Evolutionary conservation across 2,113 vertebrate genomes (phyloP).

Genomic region (Brevimyrus niger): DNA sequence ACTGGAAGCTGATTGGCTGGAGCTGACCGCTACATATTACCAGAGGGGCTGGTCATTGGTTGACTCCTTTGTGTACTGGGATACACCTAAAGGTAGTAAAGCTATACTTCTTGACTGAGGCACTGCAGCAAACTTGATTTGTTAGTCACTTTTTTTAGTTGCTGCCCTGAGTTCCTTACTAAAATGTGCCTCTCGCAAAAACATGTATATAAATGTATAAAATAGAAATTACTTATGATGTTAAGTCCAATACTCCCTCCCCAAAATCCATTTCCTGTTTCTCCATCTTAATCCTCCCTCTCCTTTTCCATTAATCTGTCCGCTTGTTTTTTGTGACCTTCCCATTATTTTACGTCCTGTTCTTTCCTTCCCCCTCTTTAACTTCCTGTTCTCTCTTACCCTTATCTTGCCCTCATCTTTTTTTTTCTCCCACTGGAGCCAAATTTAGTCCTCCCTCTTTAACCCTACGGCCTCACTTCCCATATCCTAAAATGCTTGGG

Average conservation of each 20-base stretch:
- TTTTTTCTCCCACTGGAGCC: slow-evolving; percentile 25
- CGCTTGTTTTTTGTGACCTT: not conserved
- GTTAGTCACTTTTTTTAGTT: not conserved
- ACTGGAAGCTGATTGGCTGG: slow-evolving; percentile 92
- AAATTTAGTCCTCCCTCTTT: slow-evolving; percentile 50
- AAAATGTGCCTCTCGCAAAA: not conserved
- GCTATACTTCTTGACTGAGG: not conserved
- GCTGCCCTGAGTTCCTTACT: not conserved
- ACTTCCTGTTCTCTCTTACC: slow-evolving; percentile 9
- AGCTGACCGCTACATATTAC: slow-evolving; percentile 85
- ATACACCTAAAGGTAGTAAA: slow-evolving; percentile 73
- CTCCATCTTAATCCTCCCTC: not conserved
- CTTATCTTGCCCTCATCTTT: slow-evolving; percentile 19
- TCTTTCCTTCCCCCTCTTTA: not conserved
- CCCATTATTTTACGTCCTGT: not conserved
- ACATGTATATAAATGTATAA: not conserved
- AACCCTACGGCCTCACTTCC: slow-evolving; percentile 55
- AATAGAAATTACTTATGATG: not conserved
- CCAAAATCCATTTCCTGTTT: not conserved
- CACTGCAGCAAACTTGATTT: not conserved
- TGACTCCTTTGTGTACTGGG: slow-evolving; percentile 92
- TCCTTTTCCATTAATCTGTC: not conserved
- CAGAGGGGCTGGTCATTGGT: slow-evolving; percentile 86
- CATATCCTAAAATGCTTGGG: slow-evolving; percentile 41
- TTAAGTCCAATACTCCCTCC: no score